Evolutionary conservation across 92 coral and sea anemone species (phyloP), one percentile per base, ranked within the genome.

Genomic region (Phenganax subtilis): DNA sequence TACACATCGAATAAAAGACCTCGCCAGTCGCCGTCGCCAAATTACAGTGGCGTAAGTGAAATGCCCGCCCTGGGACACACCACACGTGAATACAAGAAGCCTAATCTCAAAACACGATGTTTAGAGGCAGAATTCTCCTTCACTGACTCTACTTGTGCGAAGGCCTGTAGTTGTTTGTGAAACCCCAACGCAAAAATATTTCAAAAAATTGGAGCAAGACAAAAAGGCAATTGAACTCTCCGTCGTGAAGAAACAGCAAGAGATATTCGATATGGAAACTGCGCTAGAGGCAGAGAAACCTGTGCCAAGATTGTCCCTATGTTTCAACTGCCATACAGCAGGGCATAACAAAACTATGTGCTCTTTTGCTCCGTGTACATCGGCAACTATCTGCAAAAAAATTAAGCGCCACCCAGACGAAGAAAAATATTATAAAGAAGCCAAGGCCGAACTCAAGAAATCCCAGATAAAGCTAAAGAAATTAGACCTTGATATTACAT

Each of bases 201-300:
- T 37, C 47, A 37, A 37, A 37, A 1, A 1, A 37, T 86, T 86
- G 47, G 57, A 57, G 47, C 75, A 67, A 68, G 61, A 86, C 12
- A 82, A 75, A 37, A 37, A 37, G 47, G 47, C 47, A 37, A 37
- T 59, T 52, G 87, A 83, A 57, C 51, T 67, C 68, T 59, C 62
- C 67, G 89, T 70, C 63, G 64, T 86, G 9, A 75, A 63, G 60
- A 86, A 86, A 72, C 79, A 82, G 76, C 89, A 80, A 3, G 76
- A 77, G 60, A 75, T 87, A 7, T 37, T 55, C 54, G 87, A 83
- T 52, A 77, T 83, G 6, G 64, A 76, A 80, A 52, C 70, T 1
- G 83, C 75, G 54, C 71, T 51, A 65, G 77, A 76, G 75, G 53
- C 81, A 74, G 37, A 74, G 20, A 28, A 61, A 17, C 37, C 12